Percentiles rank a stretch among this genome's conserved stretches.
These are phyloP conservation scores for Trichogramma pretiosum DNA, from an alignment of 1,140 invertebrate species.

Conservation along the genomic window DNA sequence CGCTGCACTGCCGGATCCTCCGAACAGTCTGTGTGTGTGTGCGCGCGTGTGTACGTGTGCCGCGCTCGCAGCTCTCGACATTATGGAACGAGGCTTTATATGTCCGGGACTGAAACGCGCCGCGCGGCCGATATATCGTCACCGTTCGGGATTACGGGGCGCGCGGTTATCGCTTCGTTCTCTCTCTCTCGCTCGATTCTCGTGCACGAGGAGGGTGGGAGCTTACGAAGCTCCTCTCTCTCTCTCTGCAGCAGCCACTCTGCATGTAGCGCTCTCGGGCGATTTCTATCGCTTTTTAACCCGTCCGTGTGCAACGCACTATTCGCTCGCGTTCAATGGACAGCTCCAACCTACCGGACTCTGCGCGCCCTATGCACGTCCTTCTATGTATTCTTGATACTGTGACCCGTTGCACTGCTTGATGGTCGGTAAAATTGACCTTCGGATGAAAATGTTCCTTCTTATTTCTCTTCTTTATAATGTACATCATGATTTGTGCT, in stretches of 20 bases:
- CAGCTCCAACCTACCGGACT: no score
- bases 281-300: neutral
- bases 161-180: constrained; percentile 16
- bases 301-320: no score
- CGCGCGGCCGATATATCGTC: constrained; percentile 15
- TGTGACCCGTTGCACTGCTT: neutral
- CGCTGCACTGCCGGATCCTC: no score
- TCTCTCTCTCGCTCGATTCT: neutral
- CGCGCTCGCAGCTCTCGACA: no score
- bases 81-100: constrained; percentile 2
- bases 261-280: neutral
- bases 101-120: neutral
- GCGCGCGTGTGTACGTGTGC: neutral
- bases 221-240: no score
- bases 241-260: neutral
- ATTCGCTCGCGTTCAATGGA: no score
- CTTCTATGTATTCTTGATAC: neutral
- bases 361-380: neutral
- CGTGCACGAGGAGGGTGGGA: no score
- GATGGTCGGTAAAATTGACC: constrained; percentile 2
- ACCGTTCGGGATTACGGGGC: constrained; percentile 19
- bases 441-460: no score
- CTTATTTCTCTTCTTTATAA: no score
- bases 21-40: no score
- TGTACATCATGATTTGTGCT: no score